Percentiles rank a stretch among this genome's conserved stretches.
phyloP scores from a whole-genome alignment of 92 coral and sea anemone genomes.

The Porites rus region DNA sequence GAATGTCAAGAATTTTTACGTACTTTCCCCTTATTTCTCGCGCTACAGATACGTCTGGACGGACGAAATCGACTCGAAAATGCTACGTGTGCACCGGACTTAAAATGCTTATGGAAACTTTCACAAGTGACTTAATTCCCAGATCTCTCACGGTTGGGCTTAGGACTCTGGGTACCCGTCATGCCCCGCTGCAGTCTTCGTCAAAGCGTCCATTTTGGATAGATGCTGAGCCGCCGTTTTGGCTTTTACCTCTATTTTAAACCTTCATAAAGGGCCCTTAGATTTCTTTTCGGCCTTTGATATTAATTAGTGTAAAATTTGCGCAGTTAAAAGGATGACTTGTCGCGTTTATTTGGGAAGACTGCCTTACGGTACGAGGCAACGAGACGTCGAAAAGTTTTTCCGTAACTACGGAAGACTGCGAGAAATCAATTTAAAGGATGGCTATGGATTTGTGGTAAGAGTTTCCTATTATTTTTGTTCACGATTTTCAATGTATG shows the following conservation, averaged over 20 bases:
- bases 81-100: too few relatives aligned
- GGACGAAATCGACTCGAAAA: too few relatives aligned
- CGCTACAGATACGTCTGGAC: too few relatives aligned
- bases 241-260: not conserved
- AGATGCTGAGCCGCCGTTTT: not conserved
- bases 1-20: too few relatives aligned
- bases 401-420: constrained; percentile 83
- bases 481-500: not conserved
- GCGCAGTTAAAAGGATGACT: constrained; percentile 21
- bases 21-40: too few relatives aligned
- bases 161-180: not conserved
- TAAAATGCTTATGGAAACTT: too few relatives aligned
- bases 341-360: constrained; percentile 95
- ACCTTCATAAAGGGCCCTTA: not conserved
- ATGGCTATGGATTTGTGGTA: constrained; percentile 99
- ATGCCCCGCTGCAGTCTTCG: not conserved
- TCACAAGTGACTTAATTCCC: too few relatives aligned
- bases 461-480: constrained; percentile 1
- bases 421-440: constrained; percentile 95
- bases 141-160: too few relatives aligned
- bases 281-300: not conserved
- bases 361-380: constrained; percentile 95
- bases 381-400: constrained; percentile 85
- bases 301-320: not conserved
- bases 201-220: not conserved